A percentile compares a stretch with the other conserved stretches of the same genome.
Evolutionary conservation across 2,888 invertebrate species (phyloP).

Genomic region (Dryobota labecula): DNA sequence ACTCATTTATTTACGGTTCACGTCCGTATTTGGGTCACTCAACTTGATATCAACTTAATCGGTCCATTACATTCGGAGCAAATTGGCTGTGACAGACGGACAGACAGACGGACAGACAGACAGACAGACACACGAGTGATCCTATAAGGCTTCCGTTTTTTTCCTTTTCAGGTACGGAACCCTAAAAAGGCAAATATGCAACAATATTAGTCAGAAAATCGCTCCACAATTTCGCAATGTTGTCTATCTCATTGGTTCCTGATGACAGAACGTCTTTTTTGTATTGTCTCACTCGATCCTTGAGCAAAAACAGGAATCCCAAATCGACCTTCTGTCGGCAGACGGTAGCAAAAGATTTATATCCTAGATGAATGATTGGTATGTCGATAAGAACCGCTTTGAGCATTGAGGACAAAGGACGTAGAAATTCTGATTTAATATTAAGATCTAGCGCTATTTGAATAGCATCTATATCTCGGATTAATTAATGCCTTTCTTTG

Average conservation of each 20-base stretch:
- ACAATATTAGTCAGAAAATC: constrained; percentile 16
- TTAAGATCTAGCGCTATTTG: constrained; percentile 55
- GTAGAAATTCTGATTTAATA: constrained; percentile 65
- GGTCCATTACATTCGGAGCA: no score
- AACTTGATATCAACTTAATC: no score
- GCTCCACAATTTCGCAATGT: constrained; percentile 60
- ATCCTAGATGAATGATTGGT: constrained; percentile 78
- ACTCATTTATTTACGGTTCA: no score
- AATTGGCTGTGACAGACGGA: no score
- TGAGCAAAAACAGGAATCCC: constrained; percentile 80
- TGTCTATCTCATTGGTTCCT: constrained; percentile 76
- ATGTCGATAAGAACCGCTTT: constrained; percentile 73
- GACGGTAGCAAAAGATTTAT: constrained; percentile 80
- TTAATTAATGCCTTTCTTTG: constrained; percentile 62
- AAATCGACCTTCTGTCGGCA: constrained; percentile 78
- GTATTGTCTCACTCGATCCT: constrained; percentile 76
- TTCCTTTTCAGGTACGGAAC: no score
- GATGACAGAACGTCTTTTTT: constrained; percentile 79
- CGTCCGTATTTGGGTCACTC: no score
- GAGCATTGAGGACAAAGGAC: constrained; percentile 67
- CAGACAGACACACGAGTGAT: no score
- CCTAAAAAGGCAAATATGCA: background rate
- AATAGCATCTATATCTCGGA: constrained; percentile 56
- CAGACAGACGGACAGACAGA: no score
- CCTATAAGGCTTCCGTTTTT: no score